Percentiles rank a stretch among this genome's conserved stretches.
phyloP scores from a whole-genome alignment of 2,888 invertebrate species.

The Xestia xanthographa region DNA sequence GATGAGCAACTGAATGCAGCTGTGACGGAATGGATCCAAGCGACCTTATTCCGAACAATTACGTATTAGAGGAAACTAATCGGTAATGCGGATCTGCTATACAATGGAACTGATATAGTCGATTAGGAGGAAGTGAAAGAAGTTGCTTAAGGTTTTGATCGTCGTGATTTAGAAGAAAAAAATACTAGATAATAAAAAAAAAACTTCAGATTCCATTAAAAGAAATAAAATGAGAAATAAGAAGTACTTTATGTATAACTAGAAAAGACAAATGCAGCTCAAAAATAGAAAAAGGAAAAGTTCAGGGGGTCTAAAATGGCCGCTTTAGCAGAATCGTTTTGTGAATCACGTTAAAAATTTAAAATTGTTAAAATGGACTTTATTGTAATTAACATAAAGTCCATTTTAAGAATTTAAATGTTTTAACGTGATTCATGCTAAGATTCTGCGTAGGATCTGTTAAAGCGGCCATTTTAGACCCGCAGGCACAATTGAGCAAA shows the following conservation, averaged over 20 bases:
- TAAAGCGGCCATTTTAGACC: too few species aligned
- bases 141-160: not conserved
- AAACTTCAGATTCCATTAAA: too few species aligned
- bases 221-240: not conserved
- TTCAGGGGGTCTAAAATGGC: too few species aligned
- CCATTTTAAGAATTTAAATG: too few species aligned
- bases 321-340: too few species aligned
- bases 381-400: too few species aligned
- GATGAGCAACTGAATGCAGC: constrained; percentile 54
- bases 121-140: constrained; percentile 5
- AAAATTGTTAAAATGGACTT: too few species aligned
- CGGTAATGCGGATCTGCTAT: constrained; percentile 24
- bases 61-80: constrained; percentile 55
- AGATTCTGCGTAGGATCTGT: too few species aligned
- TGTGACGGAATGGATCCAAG: constrained; percentile 54
- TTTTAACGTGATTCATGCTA: too few species aligned
- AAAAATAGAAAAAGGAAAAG: too few species aligned
- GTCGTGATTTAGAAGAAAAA: not conserved
- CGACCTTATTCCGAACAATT: constrained; percentile 51
- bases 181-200: not conserved
- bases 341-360: too few species aligned
- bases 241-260: not conserved
- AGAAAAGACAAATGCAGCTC: not conserved
- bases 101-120: constrained; percentile 16
- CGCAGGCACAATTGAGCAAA: not conserved